phyloP scores from a whole-genome alignment of 1,140 invertebrate species.

The Vanessa tameamea region DNA sequence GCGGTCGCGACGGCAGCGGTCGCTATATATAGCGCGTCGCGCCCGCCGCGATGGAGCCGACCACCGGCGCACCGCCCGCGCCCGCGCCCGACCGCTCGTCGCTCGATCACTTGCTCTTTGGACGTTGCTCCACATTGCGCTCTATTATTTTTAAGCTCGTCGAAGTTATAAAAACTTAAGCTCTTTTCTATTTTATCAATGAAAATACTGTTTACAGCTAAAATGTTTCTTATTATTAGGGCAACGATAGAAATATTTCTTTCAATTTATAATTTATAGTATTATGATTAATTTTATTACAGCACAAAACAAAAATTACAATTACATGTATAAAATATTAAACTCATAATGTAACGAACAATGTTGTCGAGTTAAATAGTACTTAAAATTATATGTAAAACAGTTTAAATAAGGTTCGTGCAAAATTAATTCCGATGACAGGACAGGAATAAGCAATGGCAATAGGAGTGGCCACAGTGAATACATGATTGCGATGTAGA shows the following conservation, averaged over 20 bases:
- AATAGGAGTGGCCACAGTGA: conserved; percentile 16
- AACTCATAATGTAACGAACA: neutral
- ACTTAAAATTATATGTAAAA: conserved; percentile 20
- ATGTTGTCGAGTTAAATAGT: conserved; percentile 1
- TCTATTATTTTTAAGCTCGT: conserved; percentile 2
- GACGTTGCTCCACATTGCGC: conserved; percentile 7
- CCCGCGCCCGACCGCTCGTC: conserved; percentile 8
- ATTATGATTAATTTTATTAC: too few relatives aligned
- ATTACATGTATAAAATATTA: too few relatives aligned
- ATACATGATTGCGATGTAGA: conserved; percentile 15
- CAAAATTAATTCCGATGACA: conserved; percentile 30
- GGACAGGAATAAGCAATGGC: conserved; percentile 26
- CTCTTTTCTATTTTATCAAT: neutral
- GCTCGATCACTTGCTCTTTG: neutral
- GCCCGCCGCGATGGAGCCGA: conserved; percentile 24
- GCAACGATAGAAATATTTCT: too few relatives aligned
- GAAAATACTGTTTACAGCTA: too few relatives aligned
- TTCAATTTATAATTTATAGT: too few relatives aligned
- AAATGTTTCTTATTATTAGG: too few relatives aligned
- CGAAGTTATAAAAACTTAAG: neutral
- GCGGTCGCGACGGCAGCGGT: neutral
- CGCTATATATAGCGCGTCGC: conserved; percentile 28
- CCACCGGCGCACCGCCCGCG: conserved; percentile 16
- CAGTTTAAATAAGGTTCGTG: conserved; percentile 23
- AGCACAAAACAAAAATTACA: too few relatives aligned